phyloP scores from a whole-genome alignment of 2,113 vertebrate genomes.

The Podarcis cretensis region DNA sequence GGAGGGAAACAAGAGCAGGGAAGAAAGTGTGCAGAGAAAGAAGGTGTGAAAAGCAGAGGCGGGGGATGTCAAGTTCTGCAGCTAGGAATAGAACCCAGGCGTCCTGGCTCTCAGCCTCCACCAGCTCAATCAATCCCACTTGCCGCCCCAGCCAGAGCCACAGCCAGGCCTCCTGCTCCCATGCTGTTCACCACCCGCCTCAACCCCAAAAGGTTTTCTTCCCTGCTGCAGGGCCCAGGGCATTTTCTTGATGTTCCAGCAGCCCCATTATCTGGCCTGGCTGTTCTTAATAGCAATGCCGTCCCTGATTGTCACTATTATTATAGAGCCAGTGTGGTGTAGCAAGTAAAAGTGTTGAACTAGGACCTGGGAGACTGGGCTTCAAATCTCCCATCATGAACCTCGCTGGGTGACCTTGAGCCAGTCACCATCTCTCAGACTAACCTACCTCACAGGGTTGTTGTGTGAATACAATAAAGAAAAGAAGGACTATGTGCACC shows the following conservation, averaged over 20 bases:
- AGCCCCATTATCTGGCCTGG: neutral
- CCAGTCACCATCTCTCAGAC: no score
- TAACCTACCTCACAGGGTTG: no score
- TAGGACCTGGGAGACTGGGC: no score
- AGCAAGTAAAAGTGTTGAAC: no score
- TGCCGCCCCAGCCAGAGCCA: neutral
- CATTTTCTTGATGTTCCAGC: neutral
- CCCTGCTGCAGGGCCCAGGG: neutral
- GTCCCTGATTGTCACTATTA: neutral
- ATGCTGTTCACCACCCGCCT: neutral
- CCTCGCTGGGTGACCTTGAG: no score
- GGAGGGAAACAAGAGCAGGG: neutral
- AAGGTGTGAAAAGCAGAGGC: slow-evolving; percentile 29
- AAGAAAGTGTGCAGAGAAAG: neutral
- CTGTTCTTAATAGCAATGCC: neutral
- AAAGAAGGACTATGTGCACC: no score
- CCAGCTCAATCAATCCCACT: neutral
- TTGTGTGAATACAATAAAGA: no score
- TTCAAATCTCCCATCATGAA: no score
- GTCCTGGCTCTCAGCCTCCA: neutral
- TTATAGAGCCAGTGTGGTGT: no score
- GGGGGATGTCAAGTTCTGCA: neutral
- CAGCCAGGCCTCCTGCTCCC: neutral
- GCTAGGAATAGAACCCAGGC: slow-evolving; percentile 27
- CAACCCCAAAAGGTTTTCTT: neutral